A percentile compares a stretch with the other conserved stretches of the same genome.
phyloP scores from a whole-genome alignment of 1,140 invertebrate genomes.

The Bursaphelenchus mucronatus region DNA sequence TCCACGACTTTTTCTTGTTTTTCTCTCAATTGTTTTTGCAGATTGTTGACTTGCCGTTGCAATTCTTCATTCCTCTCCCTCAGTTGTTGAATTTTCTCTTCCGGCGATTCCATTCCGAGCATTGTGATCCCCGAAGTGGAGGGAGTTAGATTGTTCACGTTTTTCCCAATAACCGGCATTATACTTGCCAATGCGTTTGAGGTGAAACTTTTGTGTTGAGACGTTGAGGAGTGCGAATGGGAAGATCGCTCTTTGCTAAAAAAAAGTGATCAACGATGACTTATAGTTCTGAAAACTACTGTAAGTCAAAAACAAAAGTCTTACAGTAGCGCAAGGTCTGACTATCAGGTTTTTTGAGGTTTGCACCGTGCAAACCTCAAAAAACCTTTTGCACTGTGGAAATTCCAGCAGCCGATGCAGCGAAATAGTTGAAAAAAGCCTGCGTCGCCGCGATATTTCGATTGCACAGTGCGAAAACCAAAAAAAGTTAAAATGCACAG shows the following conservation, averaged over 20 bases:
- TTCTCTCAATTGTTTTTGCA: constrained; percentile 29
- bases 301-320: background rate
- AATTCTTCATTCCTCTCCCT: constrained; percentile 37
- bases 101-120: constrained; percentile 17
- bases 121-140: background rate
- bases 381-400: no score
- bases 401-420: no score
- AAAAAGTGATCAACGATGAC: constrained; percentile 5
- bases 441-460: background rate
- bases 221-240: background rate
- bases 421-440: no score
- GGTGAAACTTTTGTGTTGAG: constrained; percentile 2
- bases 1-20: constrained; percentile 41
- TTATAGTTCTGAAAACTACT: background rate
- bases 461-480: no score
- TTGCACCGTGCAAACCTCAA: no score
- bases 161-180: constrained; percentile 15
- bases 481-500: no score
- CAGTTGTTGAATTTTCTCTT: constrained; percentile 29
- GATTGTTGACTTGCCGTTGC: constrained; percentile 9
- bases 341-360: no score
- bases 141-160: background rate
- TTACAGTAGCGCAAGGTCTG: no score
- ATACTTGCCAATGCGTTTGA: background rate
- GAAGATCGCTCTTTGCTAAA: background rate